A percentile compares a stretch with the other conserved stretches of the same genome.
Evolutionary conservation across 2,888 invertebrate genomes (phyloP).

Genomic region (Nemapogon koenigi): DNA sequence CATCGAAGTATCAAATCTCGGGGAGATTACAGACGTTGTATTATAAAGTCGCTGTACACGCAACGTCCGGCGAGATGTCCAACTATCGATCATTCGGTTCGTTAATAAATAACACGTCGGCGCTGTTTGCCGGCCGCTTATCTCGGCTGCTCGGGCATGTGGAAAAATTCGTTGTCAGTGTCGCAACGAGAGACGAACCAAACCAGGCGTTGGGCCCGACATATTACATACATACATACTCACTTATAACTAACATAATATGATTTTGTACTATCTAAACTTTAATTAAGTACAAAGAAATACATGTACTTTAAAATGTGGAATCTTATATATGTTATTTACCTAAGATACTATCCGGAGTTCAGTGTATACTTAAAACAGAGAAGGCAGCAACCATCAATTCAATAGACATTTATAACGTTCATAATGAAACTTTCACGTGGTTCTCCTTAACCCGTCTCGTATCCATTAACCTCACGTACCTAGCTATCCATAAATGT

Average conservation of each 20-base stretch:
- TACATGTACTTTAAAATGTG: too few relatives aligned
- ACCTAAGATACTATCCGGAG: too few relatives aligned
- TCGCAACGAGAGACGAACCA: constrained; percentile 38
- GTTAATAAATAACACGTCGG: constrained; percentile 65
- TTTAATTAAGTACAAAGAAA: too few relatives aligned
- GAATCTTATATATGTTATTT: too few relatives aligned
- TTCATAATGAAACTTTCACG: constrained; percentile 31
- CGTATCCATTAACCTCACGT: constrained; percentile 40
- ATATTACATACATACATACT: neutral
- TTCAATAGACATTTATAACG: constrained; percentile 17
- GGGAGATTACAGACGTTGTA: constrained; percentile 7
- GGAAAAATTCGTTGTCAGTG: constrained; percentile 64
- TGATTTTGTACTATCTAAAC: too few relatives aligned
- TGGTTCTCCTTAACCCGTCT: constrained; percentile 31
- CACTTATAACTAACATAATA: too few relatives aligned
- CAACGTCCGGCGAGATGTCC: constrained; percentile 60
- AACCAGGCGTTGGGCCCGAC: constrained; percentile 50
- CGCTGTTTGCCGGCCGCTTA: constrained; percentile 50
- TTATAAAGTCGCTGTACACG: constrained; percentile 6
- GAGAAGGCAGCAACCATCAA: constrained; percentile 2
- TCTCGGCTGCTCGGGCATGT: constrained; percentile 60
- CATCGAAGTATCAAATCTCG: constrained; percentile 1
- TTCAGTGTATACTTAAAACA: too few relatives aligned
- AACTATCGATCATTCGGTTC: constrained; percentile 66
- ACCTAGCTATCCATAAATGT: constrained; percentile 36